Conservation (phyloP, 2,888 invertebrate species). For the Isotomurus palustris region DNA sequence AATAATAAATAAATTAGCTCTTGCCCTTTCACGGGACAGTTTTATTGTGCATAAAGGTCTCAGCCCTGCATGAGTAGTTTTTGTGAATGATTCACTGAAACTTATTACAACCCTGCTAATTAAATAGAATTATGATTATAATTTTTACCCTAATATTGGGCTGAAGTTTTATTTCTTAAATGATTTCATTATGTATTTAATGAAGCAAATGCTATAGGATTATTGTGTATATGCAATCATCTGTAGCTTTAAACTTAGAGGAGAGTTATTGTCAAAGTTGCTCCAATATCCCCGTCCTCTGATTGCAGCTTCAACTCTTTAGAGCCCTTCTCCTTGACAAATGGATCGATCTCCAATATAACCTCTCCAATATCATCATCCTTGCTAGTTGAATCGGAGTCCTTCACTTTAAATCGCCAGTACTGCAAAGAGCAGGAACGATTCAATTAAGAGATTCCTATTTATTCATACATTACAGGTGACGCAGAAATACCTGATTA, state of each 20-base stretch:
- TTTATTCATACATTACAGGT: neutral
- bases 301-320: slow-evolving; percentile 24
- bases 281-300: slow-evolving; percentile 27
- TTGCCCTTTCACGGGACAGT: too few relatives aligned
- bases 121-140: too few relatives aligned
- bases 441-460: neutral
- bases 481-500: slow-evolving; percentile 14
- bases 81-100: too few relatives aligned
- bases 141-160: too few relatives aligned
- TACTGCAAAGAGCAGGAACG: slow-evolving; percentile 19
- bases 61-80: too few relatives aligned
- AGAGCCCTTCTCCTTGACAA: slow-evolving; percentile 16
- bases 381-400: slow-evolving; percentile 33
- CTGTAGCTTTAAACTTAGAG: slow-evolving; percentile 1
- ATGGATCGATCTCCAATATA: slow-evolving; percentile 30
- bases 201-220: too few relatives aligned
- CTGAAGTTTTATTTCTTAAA: too few relatives aligned
- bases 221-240: too few relatives aligned
- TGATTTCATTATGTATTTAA: too few relatives aligned
- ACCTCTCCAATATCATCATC: slow-evolving; percentile 38
- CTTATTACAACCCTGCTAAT: too few relatives aligned
- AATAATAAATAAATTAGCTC: too few relatives aligned
- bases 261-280: slow-evolving; percentile 28
- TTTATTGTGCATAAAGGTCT: too few relatives aligned
- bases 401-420: slow-evolving; percentile 35